These are phyloP conservation scores for Hemitrygon akajei DNA, from an alignment of 2,797 vertebrate species.

Conservation along the genomic window DNA sequence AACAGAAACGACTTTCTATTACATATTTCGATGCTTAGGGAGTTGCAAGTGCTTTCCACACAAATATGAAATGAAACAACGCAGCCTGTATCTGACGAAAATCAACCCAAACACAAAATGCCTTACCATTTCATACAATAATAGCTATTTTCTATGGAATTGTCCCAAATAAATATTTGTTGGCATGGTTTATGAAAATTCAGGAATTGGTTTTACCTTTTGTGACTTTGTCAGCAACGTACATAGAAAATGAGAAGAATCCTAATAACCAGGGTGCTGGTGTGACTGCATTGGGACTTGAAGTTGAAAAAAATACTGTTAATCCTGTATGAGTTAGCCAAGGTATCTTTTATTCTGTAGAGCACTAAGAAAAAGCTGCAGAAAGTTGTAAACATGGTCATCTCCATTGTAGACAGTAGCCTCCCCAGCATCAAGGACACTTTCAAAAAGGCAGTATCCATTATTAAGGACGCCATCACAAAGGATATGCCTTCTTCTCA, in stretches of 20 bases:
- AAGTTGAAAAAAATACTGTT: neutral
- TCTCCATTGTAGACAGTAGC: too few relatives aligned
- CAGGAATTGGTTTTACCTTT: neutral
- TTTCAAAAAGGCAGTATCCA: too few relatives aligned
- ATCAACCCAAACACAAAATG: neutral
- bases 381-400: too few relatives aligned
- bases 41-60: conserved; percentile 27
- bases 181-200: neutral
- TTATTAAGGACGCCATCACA: too few relatives aligned
- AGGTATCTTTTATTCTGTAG: neutral
- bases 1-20: conserved; percentile 56
- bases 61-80: neutral
- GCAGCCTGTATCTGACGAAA: neutral
- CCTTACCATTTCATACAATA: neutral
- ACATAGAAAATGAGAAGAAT: neutral
- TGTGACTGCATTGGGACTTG: neutral
- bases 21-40: conserved; percentile 57
- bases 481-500: too few relatives aligned
- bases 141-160: neutral
- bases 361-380: too few relatives aligned
- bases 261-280: neutral
- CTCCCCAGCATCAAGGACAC: too few relatives aligned
- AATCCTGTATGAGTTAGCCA: neutral
- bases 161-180: neutral
- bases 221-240: neutral